Evolutionary conservation across 2,888 invertebrate genomes (phyloP), one percentile per base, ranked within the genome.

Genomic region (Platycheirus rosarum): DNA sequence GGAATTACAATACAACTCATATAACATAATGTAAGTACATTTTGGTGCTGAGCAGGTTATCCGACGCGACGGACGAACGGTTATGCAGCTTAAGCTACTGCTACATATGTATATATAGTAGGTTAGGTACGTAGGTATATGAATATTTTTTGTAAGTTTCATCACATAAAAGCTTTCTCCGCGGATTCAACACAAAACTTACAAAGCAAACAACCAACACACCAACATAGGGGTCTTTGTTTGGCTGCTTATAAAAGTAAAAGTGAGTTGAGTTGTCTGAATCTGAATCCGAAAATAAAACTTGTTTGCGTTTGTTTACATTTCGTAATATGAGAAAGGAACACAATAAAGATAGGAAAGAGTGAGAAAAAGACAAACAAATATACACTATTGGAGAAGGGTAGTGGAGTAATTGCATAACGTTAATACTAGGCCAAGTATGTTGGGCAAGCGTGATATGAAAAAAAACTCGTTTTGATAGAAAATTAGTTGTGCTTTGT

Each of bases 301-400:
- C 82, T 82, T 68, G 82, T 82, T 82, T 77, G 82, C 82, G 82
- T 77, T 82, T 82, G 82, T 82, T 82, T 82, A 82, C 82, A 82
- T 82, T 82, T 82, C 82, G 82, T 82, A 82, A 82, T 82, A 82
- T 68, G 80, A 82, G 82, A 82, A 77, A 82, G 82, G 77, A 82
- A 82, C 82, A 82, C 77, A 82, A 82, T 82, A 57, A 77, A 77
- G 73, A 82, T 82, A 57, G 76, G 71, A 82, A 68, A 82, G 82
- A 82, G 71, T 82, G 82, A 82, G 82, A 82, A 82, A 68, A 82
- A 77, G 53, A 68, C 73, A 71, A 77, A 77, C 62, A 73, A 77
- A 82, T 42, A 14, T 23, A 18, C 13, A 5, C 4, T 23, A 23
- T 23, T 82, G 82, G 82, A 57, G 57, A 82, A 82, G 71, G 82